Conservation (phyloP, 2,113 vertebrate species). For the Gymnorhina tibicen region DNA sequence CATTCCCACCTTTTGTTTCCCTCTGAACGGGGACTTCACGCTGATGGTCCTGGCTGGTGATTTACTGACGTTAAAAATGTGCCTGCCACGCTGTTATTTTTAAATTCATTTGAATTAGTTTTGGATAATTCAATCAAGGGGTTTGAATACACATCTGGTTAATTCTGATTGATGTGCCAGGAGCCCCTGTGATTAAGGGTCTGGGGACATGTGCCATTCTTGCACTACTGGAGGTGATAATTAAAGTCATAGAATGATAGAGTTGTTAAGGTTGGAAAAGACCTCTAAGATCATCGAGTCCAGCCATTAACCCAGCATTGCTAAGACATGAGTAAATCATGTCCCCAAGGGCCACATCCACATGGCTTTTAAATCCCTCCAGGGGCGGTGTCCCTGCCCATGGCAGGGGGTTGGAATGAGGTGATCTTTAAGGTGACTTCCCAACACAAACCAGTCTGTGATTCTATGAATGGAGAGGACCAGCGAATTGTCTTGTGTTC, state of each 20-base stretch:
- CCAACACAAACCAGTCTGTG: neutral
- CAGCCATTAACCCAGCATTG: neutral
- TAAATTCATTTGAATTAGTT: neutral
- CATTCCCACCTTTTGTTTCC: neutral
- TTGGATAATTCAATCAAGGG: neutral
- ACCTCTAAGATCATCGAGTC: neutral
- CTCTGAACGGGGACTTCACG: neutral
- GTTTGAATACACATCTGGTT: neutral
- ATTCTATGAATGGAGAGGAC: neutral
- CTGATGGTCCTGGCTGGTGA: neutral
- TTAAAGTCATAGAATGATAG: neutral
- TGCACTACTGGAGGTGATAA: neutral
- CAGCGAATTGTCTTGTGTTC: neutral
- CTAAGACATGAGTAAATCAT: neutral
- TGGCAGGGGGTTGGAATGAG: neutral
- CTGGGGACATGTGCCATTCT: neutral
- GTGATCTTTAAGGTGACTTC: neutral
- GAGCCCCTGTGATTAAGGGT: neutral
- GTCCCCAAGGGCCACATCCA: neutral
- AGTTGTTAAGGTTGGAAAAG: neutral
- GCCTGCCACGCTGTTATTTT: neutral
- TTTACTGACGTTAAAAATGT: neutral
- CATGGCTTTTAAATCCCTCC: neutral
- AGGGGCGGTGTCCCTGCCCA: neutral
- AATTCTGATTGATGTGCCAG: neutral